phyloP scores from a whole-genome alignment of 2,113 vertebrate species.

The human region DNA sequence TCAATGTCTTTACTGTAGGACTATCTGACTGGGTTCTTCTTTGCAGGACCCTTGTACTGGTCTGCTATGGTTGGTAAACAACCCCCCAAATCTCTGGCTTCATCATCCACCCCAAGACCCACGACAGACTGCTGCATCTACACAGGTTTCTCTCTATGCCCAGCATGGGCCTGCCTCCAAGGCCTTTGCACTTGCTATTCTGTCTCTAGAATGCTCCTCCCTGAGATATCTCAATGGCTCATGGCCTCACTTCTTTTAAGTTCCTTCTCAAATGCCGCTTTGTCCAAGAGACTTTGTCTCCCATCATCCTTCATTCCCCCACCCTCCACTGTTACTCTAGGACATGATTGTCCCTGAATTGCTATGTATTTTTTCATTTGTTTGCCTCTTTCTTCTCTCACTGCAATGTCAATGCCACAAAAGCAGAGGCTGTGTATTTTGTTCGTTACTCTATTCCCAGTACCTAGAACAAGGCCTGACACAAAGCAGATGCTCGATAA shows the following conservation, averaged over 20 bases:
- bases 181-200: background rate
- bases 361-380: fast-evolving
- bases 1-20: background rate
- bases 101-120: background rate
- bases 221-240: background rate
- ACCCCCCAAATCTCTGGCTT: background rate
- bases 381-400: fast-evolving
- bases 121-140: background rate
- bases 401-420: background rate
- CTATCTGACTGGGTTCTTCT: background rate
- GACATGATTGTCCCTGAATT: too few relatives aligned
- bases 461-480: background rate
- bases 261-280: background rate
- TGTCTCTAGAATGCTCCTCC: background rate
- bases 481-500: fast-evolving
- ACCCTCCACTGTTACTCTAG: background rate
- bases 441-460: background rate
- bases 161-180: background rate
- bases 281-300: background rate
- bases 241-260: background rate
- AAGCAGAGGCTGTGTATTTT: background rate
- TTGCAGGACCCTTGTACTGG: background rate
- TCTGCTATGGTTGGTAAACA: background rate
- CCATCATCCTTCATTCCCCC: background rate
- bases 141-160: too few relatives aligned